Base-by-base conservation (phyloP, 2,113 vertebrate species). In the Centropristis striata region DNA sequence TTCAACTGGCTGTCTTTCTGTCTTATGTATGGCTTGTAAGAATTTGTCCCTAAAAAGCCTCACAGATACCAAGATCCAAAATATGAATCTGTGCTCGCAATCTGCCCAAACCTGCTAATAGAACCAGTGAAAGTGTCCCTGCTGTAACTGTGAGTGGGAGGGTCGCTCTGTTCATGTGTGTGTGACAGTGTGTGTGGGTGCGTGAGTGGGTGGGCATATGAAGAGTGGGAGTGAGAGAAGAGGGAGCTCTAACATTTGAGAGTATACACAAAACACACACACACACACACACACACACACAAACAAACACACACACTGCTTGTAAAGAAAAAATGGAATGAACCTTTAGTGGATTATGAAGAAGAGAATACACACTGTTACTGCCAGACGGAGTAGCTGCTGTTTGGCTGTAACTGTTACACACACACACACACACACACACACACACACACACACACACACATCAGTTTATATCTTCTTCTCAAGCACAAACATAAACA, bases 271-370 rank as follows among this genome's bases (percentile, higher is more conserved):
- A 64, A 71, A 57, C 51, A 41, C 53, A 67, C 15, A 49, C 4
- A 69, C 8, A 21, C 57, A 60, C 46, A 47, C 44, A 51, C 78
- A 75, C 36, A 44, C 39, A 63, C 23, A 71, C 28, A 71, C 27
- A 49, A 28, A 64, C 50, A 59, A 5, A 58, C 20, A 57, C 67
- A 64, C 11, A 68, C 15, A 61, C 16, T 20, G 21, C 18, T 46
- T 63, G 41, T 25, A 55, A 41, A 77, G 44, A 50, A 32, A 32
- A 32, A 32, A 32, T 47, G 49, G 49, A 87, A 57, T 50, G 51
- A 70, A 57, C 58, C 28, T 71, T 58, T 80, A 42, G 58, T 75
- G 73, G 27, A 75, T 81, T 65, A 54, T 74, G 23, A 46, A 14
- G 27, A 59, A 42, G 37, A 78, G 54, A 75, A 36, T 61, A 63